A percentile compares a stretch with the other conserved stretches of the same genome.
phyloP scores from a whole-genome alignment of 2,113 vertebrate genomes.

The Dromiciops gliroides region DNA sequence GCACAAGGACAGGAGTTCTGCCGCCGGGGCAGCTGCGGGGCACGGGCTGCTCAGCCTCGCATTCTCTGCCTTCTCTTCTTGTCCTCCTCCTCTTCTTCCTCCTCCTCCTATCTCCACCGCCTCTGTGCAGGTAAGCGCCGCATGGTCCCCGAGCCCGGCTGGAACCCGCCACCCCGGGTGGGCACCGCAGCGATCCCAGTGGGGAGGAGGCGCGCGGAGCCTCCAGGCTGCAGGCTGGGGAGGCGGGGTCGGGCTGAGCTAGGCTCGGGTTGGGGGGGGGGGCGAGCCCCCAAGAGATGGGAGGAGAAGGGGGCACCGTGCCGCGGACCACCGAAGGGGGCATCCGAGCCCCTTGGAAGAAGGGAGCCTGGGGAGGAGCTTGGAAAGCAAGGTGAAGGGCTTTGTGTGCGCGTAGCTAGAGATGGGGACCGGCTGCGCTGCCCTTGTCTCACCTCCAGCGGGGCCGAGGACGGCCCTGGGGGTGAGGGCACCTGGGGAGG shows the following conservation, averaged over 20 bases:
- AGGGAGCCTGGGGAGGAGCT: constrained; percentile 69
- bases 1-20: constrained; percentile 40
- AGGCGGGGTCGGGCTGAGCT: constrained; percentile 35
- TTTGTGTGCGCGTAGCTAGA: constrained; percentile 69
- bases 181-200: background rate
- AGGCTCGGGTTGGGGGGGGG: constrained; percentile 22
- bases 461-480: background rate
- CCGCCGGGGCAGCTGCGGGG: background rate
- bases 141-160: background rate
- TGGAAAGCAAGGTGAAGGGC: constrained; percentile 59
- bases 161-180: background rate
- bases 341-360: constrained; percentile 74
- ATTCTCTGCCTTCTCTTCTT: background rate
- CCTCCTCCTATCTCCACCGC: background rate
- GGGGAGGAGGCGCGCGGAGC: background rate
- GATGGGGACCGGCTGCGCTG: background rate
- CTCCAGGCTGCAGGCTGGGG: background rate
- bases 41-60: background rate
- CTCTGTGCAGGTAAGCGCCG: constrained; percentile 65
- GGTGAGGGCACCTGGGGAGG: background rate
- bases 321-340: constrained; percentile 76
- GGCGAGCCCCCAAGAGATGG: background rate
- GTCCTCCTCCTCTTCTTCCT: background rate
- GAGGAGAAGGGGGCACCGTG: constrained; percentile 48
- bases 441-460: background rate